Base-by-base conservation (phyloP, 2,797 vertebrate genomes). In the Anguilla obscura region DNA sequence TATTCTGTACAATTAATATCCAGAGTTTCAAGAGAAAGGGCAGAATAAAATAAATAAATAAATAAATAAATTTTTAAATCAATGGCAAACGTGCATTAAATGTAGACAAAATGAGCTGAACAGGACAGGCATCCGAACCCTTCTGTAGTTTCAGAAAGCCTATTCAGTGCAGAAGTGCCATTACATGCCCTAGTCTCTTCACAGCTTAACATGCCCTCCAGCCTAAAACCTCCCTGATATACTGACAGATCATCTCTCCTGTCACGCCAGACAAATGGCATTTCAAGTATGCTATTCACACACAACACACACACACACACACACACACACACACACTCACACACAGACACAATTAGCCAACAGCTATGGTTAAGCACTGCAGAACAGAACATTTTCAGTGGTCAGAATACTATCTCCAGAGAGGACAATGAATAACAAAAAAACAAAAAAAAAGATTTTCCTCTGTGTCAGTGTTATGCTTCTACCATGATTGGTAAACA, bases 221-320 rank as follows among this genome's bases (percentile, higher is more conserved):
- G 36, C 16, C 40, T 48, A 6, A 80, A 79, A 18, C 33, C 74
- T 79, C 74, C 30, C 4, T 21, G 76, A 80, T 21, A 12, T 45
- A 80, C 40, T 7, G 36, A 40, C 30, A 33, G 76, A 40, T 5
- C 40, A 40, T 48, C 76, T 79, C 74, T 80, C 76, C 76, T 80
- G 76, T 80, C 76, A 80, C 5, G 45, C 48, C 40, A 80, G 76
- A 48, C 33, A 80, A 45, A 80, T 45, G 33, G 40, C 14, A 80
- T 80, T 80, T 80, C 36, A 80, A 80, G 40, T 80, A 80, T 80
- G 76, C 76, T 21, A 79, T 79, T 79, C 40, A 10, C 6, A 18
- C 33, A 40, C 5, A n/a, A 9, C 24, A 66, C 63, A n/a, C 63
- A 66, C 63, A n/a, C 24, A 66, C n/a, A n/a, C 60, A 27, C 63